These are phyloP conservation scores for Tenebrio molitor DNA, from an alignment of 1,140 invertebrate species.

Conservation along the genomic window DNA sequence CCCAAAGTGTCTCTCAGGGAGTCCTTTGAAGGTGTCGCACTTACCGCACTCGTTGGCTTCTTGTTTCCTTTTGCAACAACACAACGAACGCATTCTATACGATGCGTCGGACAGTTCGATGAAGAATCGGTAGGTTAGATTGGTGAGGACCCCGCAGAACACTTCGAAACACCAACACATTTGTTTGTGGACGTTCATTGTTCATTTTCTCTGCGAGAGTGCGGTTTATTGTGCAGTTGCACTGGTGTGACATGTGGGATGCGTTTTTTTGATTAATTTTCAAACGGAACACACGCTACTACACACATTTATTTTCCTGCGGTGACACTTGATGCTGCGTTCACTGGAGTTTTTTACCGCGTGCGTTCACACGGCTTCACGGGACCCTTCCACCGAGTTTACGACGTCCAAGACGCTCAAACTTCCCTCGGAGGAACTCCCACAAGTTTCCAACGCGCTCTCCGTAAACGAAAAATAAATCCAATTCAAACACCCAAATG, in stretches of 20 bases:
- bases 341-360: background rate
- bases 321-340: constrained; percentile 7
- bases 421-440: too few species aligned
- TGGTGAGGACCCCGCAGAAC: constrained; percentile 52
- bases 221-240: constrained; percentile 13
- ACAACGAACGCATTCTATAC: constrained; percentile 54
- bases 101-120: constrained; percentile 41
- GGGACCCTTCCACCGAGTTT: too few species aligned
- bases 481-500: too few species aligned
- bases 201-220: background rate
- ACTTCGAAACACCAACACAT: constrained; percentile 56
- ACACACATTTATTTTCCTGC: constrained; percentile 13
- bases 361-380: constrained; percentile 8
- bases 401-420: too few species aligned
- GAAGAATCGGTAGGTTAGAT: constrained; percentile 50
- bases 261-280: constrained; percentile 4
- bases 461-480: too few species aligned
- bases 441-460: too few species aligned
- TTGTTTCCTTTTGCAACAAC: constrained; percentile 39
- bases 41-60: background rate
- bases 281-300: background rate
- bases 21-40: too few species aligned
- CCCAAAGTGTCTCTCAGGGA: too few species aligned
- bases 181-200: constrained; percentile 12
- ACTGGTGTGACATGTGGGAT: constrained; percentile 13